Conservation (phyloP, 2,888 invertebrate species). For the Monopis laevigella region DNA sequence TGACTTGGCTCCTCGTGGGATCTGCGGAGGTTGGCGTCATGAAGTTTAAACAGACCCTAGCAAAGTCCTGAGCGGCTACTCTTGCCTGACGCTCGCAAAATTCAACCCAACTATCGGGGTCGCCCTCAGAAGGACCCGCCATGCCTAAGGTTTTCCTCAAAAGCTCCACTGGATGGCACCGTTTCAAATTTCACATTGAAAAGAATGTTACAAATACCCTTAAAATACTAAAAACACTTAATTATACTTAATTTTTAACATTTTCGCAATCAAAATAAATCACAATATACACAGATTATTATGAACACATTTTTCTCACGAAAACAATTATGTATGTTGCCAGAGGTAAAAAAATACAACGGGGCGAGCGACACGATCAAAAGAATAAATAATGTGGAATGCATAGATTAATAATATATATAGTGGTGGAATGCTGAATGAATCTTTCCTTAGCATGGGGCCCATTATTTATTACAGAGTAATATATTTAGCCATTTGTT, state of each 20-base stretch:
- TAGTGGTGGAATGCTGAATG: no score
- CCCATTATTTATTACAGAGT: no score
- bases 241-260: no score
- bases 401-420: no score
- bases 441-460: no score
- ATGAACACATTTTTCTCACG: conserved; percentile 49
- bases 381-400: no score
- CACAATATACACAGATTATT: conserved; percentile 50
- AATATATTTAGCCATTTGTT: no score
- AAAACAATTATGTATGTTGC: conserved; percentile 62
- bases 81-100: conserved; percentile 89
- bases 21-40: conserved; percentile 76
- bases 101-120: conserved; percentile 78
- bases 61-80: conserved; percentile 87
- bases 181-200: background rate
- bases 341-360: conserved; percentile 26
- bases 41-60: conserved; percentile 84
- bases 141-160: conserved; percentile 30
- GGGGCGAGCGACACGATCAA: no score
- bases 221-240: no score
- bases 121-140: conserved; percentile 69
- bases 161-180: conserved; percentile 54
- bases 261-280: conserved; percentile 53
- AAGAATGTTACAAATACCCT: background rate
- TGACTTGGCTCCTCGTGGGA: conserved; percentile 70